phyloP scores from a whole-genome alignment of 2,113 vertebrate species.

The Typhlomys cinereus region DNA sequence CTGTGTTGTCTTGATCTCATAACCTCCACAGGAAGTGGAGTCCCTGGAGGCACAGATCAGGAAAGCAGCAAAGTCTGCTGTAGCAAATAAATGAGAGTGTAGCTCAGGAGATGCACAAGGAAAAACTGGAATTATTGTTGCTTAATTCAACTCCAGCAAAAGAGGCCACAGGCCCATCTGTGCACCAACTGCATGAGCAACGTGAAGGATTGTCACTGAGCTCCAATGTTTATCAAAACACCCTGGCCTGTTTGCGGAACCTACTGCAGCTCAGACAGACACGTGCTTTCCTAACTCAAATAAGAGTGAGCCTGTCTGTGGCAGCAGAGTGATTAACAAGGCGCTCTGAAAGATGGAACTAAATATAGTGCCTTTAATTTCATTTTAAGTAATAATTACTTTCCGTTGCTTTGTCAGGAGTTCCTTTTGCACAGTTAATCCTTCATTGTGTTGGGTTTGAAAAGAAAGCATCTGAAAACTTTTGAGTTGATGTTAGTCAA shows the following conservation, averaged over 20 bases:
- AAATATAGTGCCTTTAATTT: constrained; percentile 1
- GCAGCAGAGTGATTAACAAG: constrained; percentile 26
- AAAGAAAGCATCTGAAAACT: background rate
- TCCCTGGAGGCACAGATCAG: background rate
- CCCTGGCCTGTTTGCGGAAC: background rate
- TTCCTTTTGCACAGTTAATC: background rate
- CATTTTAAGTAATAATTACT: constrained; percentile 3
- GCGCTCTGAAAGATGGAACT: background rate
- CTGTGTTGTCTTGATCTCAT: background rate
- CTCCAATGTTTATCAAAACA: background rate
- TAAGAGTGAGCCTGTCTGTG: background rate
- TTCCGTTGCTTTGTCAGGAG: background rate
- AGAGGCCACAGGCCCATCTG: background rate
- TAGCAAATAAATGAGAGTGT: background rate
- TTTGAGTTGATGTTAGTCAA: background rate
- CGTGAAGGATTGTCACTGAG: background rate
- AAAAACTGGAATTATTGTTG: background rate
- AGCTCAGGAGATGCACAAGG: background rate
- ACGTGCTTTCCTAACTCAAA: constrained; percentile 24
- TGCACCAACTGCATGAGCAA: background rate
- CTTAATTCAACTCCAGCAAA: background rate
- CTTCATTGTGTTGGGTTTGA: constrained; percentile 16
- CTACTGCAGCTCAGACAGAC: background rate
- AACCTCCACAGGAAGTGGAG: background rate
- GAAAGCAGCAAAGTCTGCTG: background rate